A percentile compares a stretch with the other conserved stretches of the same genome.
These are phyloP conservation scores for Steromphala cineraria DNA, from an alignment of 2,888 invertebrate species.

Conservation along the genomic window DNA sequence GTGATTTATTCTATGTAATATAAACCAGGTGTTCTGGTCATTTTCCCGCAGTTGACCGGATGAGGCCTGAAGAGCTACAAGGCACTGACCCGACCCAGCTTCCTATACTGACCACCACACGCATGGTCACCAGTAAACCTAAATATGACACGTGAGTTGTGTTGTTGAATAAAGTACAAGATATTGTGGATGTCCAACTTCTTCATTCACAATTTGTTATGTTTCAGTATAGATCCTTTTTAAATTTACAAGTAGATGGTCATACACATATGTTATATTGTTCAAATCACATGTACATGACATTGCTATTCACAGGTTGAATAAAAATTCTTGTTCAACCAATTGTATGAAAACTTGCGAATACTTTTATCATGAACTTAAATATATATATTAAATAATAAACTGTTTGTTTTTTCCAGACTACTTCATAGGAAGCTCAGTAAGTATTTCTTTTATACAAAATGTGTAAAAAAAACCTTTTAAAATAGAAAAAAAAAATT, in stretches of 20 bases:
- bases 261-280: too few relatives aligned
- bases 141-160: constrained; percentile 65
- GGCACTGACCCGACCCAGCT: constrained; percentile 29
- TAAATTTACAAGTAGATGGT: too few relatives aligned
- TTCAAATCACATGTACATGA: not conserved
- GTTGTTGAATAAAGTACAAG: not conserved
- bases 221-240: too few relatives aligned
- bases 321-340: too few relatives aligned
- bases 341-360: too few relatives aligned
- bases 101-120: constrained; percentile 31
- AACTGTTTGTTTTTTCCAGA: constrained; percentile 47
- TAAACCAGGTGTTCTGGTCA: not conserved
- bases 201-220: too few relatives aligned
- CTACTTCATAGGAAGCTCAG: constrained; percentile 64
- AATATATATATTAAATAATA: too few relatives aligned
- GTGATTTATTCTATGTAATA: not conserved
- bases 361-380: too few relatives aligned
- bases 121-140: constrained; percentile 42
- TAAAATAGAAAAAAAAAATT: too few relatives aligned
- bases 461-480: too few relatives aligned
- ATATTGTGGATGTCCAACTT: too few relatives aligned
- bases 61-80: constrained; percentile 7
- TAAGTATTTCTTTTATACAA: constrained; percentile 45
- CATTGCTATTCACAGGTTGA: too few relatives aligned
- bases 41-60: constrained; percentile 5